A percentile compares a stretch with the other conserved stretches of the same genome.
Evolutionary conservation across 2,888 invertebrate species (phyloP).

Genomic region (Lapara coniferarum): DNA sequence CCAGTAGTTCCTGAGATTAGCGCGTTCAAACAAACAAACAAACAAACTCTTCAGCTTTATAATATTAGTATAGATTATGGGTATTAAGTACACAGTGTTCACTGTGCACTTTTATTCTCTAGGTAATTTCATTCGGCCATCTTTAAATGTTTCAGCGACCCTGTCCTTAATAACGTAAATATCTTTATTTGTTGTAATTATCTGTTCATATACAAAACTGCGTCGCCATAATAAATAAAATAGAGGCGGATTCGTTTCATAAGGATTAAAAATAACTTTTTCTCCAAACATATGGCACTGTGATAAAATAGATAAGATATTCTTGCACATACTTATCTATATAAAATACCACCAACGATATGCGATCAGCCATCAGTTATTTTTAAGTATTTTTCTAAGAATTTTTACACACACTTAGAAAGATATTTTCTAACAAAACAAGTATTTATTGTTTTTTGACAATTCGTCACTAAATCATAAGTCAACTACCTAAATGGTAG

Average conservation of each 20-base stretch:
- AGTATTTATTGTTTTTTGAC: too few species aligned
- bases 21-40: too few species aligned
- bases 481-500: too few species aligned
- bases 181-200: constrained; percentile 30
- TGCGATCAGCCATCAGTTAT: constrained; percentile 6
- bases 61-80: too few species aligned
- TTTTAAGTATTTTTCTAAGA: neutral
- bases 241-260: constrained; percentile 49
- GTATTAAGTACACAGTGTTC: too few species aligned
- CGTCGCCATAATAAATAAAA: constrained; percentile 47
- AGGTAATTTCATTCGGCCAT: neutral
- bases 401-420: neutral
- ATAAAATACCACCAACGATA: constrained; percentile 12
- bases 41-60: too few species aligned
- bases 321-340: constrained; percentile 17
- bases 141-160: constrained; percentile 25
- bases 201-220: constrained; percentile 40
- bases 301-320: constrained; percentile 55
- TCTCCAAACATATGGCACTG: constrained; percentile 59
- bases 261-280: constrained; percentile 61
- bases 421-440: too few species aligned
- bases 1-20: too few species aligned
- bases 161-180: constrained; percentile 31
- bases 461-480: too few species aligned
- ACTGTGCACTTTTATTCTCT: neutral